Base-by-base conservation (phyloP, 1,140 invertebrate genomes). In the Homarus americanus region DNA sequence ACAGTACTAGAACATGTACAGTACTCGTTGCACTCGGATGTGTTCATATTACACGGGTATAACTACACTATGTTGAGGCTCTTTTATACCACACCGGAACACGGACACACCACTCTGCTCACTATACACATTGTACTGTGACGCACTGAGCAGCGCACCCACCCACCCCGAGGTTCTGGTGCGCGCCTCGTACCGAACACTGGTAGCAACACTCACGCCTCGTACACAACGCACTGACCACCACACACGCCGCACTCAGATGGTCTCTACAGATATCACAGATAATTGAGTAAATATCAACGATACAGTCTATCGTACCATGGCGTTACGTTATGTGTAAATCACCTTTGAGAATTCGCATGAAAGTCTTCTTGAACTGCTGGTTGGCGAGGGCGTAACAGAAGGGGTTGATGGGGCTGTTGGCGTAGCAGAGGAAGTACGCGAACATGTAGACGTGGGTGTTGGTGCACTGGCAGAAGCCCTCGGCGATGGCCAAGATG, bases 291-390 rank as follows among this genome's bases (percentile, higher is more conserved):
- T 78, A 87, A 44, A 58, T 75, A 76, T 72, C 44, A 41, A 69
- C 84, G 44, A 69, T 41, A 85, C 41, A 40, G 69, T 69, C 83
- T 88, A 89, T 63, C 75, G 44, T 32, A 40, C 72, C 49, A 36
- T 53, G 38, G 73, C 76, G 91, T 94, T 96, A 98, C 93, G 97
- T 98, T 95, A 98, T 97, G 94, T 98, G 97, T 82, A 98, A 96
- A 94, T 99, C 98, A 2, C 98, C 98, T 94, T 97, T 97, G n/a
- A 99, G 95, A 93, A 99, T 97, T 93, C 98, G 96, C 79, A 97
- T 99, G 94, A 99, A 99, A 49, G 99, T 99, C 94, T 99, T 98
- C 95, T 99, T 99, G 95, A 99, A 99, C 94, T 99, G 99, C 94
- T 99, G 98, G 95, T 99, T 99, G 85, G 99, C 99, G 85, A 99